Conservation (phyloP, 1,140 invertebrate species). For the Hyphantria cunea region DNA sequence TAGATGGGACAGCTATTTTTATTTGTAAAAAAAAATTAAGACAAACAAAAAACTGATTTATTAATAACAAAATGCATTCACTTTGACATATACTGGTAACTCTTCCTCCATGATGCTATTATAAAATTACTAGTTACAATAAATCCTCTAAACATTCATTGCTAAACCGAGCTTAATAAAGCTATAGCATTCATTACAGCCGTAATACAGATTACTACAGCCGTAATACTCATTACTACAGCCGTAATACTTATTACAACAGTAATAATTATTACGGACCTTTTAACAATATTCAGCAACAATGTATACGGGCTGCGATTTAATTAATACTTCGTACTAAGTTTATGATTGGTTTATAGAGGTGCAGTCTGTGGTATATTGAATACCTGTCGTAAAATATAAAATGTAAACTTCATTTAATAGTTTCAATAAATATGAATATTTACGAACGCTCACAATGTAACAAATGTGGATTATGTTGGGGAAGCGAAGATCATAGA, state of each 20-base stretch:
- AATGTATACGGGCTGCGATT: conserved; percentile 34
- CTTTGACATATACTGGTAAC: conserved; percentile 23
- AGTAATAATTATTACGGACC: conserved; percentile 47
- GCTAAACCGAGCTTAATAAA: conserved; percentile 39
- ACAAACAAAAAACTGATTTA: too few relatives aligned
- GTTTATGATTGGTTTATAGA: conserved; percentile 16
- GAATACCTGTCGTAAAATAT: conserved; percentile 27
- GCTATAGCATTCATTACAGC: conserved; percentile 40
- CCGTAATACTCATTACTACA: conserved; percentile 42
- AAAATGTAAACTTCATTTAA: neutral
- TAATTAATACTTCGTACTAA: conserved; percentile 30
- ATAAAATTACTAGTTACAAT: conserved; percentile 38
- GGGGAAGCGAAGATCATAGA: too few relatives aligned
- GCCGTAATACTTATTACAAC: conserved; percentile 46
- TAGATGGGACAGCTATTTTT: too few relatives aligned
- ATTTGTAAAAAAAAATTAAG: too few relatives aligned
- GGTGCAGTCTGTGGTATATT: neutral
- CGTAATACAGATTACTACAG: conserved; percentile 43
- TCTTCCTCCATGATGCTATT: conserved; percentile 23
- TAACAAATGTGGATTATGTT: too few relatives aligned
- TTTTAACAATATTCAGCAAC: conserved; percentile 33
- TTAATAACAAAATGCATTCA: neutral
- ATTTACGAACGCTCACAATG: too few relatives aligned
- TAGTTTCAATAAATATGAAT: too few relatives aligned
- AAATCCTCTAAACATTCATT: conserved; percentile 34